Conservation (phyloP, 1,140 invertebrate genomes). For the Pseudomyrmex sp. region DNA sequence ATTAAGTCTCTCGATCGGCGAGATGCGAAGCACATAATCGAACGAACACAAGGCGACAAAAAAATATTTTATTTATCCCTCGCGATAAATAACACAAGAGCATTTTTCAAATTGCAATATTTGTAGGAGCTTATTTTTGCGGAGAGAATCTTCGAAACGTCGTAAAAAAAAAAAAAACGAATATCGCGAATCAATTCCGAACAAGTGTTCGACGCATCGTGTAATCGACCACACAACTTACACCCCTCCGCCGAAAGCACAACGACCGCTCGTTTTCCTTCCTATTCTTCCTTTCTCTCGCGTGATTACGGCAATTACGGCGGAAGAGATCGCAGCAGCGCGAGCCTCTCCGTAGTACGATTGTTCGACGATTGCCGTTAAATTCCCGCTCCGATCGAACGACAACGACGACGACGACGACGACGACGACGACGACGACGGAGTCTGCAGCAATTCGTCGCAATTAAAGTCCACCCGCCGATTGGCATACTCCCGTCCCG, state of each 20-base stretch:
- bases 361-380: constrained; percentile 38
- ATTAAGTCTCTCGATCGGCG: constrained; percentile 2
- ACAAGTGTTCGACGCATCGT: too few species aligned
- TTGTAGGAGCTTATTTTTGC: too few species aligned
- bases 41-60: neutral
- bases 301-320: constrained; percentile 29
- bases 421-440: constrained; percentile 1
- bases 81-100: too few species aligned
- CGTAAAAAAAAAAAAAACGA: too few species aligned
- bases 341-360: neutral
- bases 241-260: too few species aligned
- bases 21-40: neutral
- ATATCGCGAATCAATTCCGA: too few species aligned
- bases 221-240: too few species aligned
- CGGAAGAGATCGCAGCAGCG: neutral
- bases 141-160: too few species aligned
- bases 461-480: constrained; percentile 65
- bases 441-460: constrained; percentile 60
- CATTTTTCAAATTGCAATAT: too few species aligned
- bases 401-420: constrained; percentile 9
- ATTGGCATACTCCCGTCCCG: constrained; percentile 64
- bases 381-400: constrained; percentile 34
- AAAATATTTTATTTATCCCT: neutral
- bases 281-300: neutral
- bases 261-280: too few species aligned